These are phyloP conservation scores for Muscicapa adusta DNA, from an alignment of 2,113 vertebrate species.

Conservation along the genomic window DNA sequence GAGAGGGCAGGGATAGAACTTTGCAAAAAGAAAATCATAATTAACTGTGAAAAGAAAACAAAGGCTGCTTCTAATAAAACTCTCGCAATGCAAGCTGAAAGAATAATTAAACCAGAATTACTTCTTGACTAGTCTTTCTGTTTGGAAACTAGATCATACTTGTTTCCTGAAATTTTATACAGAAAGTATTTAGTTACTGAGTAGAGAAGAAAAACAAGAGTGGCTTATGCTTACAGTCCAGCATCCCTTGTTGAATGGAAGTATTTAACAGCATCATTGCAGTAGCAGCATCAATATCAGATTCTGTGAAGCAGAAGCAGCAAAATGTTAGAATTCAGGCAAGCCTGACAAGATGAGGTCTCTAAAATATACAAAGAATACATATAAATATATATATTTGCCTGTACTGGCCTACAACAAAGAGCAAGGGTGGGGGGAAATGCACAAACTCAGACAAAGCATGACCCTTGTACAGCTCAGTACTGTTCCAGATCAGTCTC, in stretches of 20 bases:
- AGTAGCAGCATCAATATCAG: slow-evolving; percentile 98
- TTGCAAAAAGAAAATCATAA: background rate
- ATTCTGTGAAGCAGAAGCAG: slow-evolving; percentile 84
- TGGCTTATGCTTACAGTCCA: slow-evolving; percentile 87
- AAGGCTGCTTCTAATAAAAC: background rate
- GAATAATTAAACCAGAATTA: background rate
- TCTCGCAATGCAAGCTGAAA: background rate
- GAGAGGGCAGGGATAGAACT: background rate
- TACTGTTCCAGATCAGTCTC: background rate
- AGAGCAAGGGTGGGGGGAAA: background rate
- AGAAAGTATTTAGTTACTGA: background rate
- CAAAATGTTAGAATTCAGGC: background rate
- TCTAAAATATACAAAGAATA: background rate
- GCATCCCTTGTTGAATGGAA: slow-evolving; percentile 92
- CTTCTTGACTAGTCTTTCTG: background rate
- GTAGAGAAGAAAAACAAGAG: background rate
- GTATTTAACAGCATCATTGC: slow-evolving; percentile 99
- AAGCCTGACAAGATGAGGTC: background rate
- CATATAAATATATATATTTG: background rate
- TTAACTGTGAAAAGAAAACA: background rate
- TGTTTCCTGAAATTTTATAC: background rate
- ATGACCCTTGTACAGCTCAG: background rate
- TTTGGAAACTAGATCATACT: background rate
- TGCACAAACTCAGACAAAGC: background rate
- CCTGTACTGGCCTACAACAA: background rate